Conservation (phyloP, 2,113 vertebrate genomes). For the Saccopteryx leptura region DNA sequence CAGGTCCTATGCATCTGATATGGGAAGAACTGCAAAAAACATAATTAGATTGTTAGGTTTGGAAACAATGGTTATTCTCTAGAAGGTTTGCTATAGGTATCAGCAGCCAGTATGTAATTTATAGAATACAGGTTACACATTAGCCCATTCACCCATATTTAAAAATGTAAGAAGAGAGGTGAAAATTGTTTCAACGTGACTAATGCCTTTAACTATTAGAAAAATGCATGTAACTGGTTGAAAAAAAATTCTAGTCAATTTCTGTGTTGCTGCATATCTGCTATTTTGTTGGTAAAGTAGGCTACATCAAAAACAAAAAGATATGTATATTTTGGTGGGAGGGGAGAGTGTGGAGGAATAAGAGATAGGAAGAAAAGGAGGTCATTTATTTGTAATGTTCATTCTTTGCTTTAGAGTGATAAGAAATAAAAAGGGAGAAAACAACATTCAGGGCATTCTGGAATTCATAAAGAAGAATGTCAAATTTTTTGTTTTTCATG, state of each 20-base stretch:
- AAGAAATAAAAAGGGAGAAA: constrained; percentile 14
- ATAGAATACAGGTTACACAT: constrained; percentile 42
- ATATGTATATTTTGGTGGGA: background rate
- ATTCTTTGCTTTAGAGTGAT: background rate
- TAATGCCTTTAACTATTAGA: constrained; percentile 15
- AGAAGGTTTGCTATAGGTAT: constrained; percentile 63
- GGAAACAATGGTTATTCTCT: constrained; percentile 29
- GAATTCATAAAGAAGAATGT: constrained; percentile 6
- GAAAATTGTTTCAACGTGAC: constrained; percentile 43
- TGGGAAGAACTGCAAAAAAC: constrained; percentile 35
- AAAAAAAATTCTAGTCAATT: background rate
- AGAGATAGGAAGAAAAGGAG: background rate
- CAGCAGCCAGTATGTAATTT: background rate
- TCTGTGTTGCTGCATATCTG: constrained; percentile 46
- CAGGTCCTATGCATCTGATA: background rate
- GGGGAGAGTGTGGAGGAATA: background rate
- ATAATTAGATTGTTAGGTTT: constrained; percentile 63
- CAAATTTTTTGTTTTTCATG: background rate
- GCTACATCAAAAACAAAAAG: background rate
- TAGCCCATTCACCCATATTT: constrained; percentile 63
- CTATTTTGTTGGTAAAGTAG: background rate
- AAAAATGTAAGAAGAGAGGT: constrained; percentile 59
- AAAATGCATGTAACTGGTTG: constrained; percentile 41
- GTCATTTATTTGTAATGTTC: background rate
- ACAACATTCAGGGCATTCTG: background rate